phyloP scores from a whole-genome alignment of 2,888 invertebrate species.

The Brachylomia viminalis region DNA sequence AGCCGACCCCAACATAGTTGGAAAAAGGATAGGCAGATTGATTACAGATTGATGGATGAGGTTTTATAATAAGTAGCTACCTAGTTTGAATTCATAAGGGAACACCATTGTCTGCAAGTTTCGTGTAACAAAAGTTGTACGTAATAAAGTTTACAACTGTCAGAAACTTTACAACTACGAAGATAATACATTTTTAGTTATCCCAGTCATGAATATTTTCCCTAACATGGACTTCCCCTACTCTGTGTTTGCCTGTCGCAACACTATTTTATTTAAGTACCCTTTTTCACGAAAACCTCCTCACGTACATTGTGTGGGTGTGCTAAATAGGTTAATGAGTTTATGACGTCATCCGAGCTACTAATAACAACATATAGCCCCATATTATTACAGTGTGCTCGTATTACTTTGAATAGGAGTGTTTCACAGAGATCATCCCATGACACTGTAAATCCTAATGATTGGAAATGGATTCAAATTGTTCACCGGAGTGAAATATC shows the following conservation, averaged over 20 bases:
- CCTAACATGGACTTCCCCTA: background rate
- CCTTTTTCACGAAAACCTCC: slow-evolving; percentile 29
- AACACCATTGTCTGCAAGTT: background rate
- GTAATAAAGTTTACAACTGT: background rate
- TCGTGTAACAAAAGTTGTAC: no score
- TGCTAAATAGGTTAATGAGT: slow-evolving; percentile 46
- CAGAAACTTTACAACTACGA: slow-evolving; percentile 2
- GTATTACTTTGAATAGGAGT: slow-evolving; percentile 18
- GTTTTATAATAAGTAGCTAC: background rate
- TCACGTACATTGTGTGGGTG: slow-evolving; percentile 15
- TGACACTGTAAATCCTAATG: slow-evolving; percentile 49
- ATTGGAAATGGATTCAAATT: slow-evolving; percentile 53
- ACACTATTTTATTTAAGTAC: slow-evolving; percentile 29
- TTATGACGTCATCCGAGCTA: slow-evolving; percentile 35
- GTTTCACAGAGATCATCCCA: slow-evolving; percentile 32
- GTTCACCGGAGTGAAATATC: slow-evolving; percentile 58
- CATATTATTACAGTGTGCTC: background rate
- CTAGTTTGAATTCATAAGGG: background rate
- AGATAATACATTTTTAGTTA: background rate
- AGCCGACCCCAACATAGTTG: no score
- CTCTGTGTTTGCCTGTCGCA: background rate
- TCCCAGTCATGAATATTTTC: background rate
- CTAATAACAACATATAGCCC: background rate
- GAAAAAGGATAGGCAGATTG: no score
- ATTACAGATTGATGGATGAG: background rate